Evolutionary conservation across 2,797 vertebrate species (phyloP).

Genomic region (Megaceryle alcyon): DNA sequence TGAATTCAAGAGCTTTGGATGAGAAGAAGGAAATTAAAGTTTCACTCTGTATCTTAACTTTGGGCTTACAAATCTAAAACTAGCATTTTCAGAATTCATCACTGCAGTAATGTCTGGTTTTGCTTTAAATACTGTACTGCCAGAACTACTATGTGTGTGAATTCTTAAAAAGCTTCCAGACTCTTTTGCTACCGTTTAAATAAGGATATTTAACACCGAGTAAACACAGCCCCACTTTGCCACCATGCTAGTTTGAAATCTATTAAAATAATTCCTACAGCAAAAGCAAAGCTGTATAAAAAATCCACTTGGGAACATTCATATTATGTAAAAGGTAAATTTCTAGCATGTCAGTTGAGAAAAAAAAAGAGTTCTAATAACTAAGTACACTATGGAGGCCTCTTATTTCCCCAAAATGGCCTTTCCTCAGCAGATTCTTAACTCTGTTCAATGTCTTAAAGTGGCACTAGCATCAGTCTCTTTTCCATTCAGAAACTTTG

Average conservation of each 20-base stretch:
- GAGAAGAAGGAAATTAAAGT: conserved; percentile 2
- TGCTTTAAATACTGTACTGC: not conserved
- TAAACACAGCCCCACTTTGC: conserved; percentile 1
- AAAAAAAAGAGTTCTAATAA: not conserved
- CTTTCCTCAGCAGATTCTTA: not conserved
- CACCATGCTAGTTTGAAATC: not conserved
- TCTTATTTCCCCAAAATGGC: not conserved
- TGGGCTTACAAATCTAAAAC: not conserved
- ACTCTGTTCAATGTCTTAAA: not conserved
- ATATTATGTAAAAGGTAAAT: not conserved
- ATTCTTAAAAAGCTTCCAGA: conserved; percentile 7
- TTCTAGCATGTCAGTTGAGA: not conserved
- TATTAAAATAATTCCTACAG: not conserved
- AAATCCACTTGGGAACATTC: not conserved
- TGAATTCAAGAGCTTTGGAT: not conserved
- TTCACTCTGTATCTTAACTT: conserved; percentile 20
- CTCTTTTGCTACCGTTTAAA: not conserved
- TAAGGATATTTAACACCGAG: not conserved
- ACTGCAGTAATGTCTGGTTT: not conserved
- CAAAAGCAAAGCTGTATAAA: not conserved
- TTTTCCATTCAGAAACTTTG: not conserved
- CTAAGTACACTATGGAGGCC: not conserved
- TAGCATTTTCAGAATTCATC: conserved; percentile 2
- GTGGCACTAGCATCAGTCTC: not conserved
- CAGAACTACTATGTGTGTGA: not conserved